Conservation (phyloP, 2,888 invertebrate genomes). For the Oscheius sp. region DNA sequence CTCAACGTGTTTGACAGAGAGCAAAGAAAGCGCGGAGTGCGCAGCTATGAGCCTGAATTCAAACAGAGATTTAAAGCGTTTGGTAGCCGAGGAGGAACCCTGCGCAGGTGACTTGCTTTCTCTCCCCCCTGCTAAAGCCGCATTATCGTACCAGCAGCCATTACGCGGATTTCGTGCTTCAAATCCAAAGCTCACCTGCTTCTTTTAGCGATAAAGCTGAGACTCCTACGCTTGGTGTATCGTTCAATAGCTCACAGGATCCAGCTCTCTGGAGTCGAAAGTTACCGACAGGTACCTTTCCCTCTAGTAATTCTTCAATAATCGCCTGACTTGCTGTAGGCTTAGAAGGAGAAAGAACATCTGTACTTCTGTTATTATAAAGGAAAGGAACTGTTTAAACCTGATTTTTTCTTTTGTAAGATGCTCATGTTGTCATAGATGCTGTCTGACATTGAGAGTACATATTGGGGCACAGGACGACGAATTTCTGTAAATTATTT, state of each 20-base stretch:
- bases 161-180: too few relatives aligned
- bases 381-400: neutral
- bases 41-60: slow-evolving; percentile 12
- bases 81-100: neutral
- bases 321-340: slow-evolving; percentile 6
- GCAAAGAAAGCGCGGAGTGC: neutral
- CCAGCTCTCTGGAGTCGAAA: slow-evolving; percentile 1
- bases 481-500: slow-evolving; percentile 21
- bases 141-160: too few relatives aligned
- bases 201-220: slow-evolving; percentile 1
- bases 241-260: slow-evolving; percentile 23
- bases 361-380: neutral
- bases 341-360: neutral
- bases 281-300: slow-evolving; percentile 4
- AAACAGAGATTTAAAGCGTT: slow-evolving; percentile 6
- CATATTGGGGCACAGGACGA: slow-evolving; percentile 24
- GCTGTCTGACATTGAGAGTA: slow-evolving; percentile 27
- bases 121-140: too few relatives aligned
- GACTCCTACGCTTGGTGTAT: neutral
- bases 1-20: neutral
- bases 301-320: slow-evolving; percentile 19
- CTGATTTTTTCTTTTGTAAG: neutral
- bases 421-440: slow-evolving; percentile 28
- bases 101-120: neutral
- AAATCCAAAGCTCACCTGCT: slow-evolving; percentile 17